Evolutionary conservation across 2,113 vertebrate genomes (phyloP), one percentile per base, ranked within the genome.

Genomic region (Balaeniceps rex): DNA sequence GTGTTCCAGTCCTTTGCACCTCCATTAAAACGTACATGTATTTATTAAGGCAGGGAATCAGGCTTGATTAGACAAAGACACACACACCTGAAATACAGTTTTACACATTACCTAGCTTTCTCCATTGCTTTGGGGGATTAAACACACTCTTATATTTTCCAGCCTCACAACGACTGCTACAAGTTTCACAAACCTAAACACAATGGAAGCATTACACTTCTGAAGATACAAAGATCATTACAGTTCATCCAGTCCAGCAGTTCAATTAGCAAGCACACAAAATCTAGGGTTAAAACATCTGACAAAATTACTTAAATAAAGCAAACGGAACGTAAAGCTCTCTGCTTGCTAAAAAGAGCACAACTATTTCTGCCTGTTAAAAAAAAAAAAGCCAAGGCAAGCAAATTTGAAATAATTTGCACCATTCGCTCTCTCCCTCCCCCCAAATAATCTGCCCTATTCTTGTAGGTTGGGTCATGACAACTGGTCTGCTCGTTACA

Each of bases 401-500:
- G 87, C 90, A 96, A 90, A 96, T 96, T 11, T 66, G 83, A 51
- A 88, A 80, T 87, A 74, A 95, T 97, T 83, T 94, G 87, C 25
- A 21, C 83, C 4, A 3, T 64, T 90, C 14, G 0, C 88, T 90
- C 75, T 14, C 90, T 72, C 80, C 75, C 47, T 66, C 21, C 44
- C 65, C 61, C 1, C 79, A 24, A 55, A 81, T 21, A 93, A 91
- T 34, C 52, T 82, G 94, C 88, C 75, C 76, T n/a, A 0, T 34
- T 96, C 95, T 58, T 76, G 90, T 2, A 64, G 60, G 71, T 10
- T 78, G 90, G 91, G 82, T 95, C 92, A 86, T 78, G 97, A 95
- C 95, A 88, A 97, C 82, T 60, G 94, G 61, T 88, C 93, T 34
- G 83, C 92, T 96, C 26, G 36, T 93, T 60, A 95, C 97, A 83